Base-by-base conservation (phyloP, 2,888 invertebrate species). In the Phoenoteleia sp. region DNA sequence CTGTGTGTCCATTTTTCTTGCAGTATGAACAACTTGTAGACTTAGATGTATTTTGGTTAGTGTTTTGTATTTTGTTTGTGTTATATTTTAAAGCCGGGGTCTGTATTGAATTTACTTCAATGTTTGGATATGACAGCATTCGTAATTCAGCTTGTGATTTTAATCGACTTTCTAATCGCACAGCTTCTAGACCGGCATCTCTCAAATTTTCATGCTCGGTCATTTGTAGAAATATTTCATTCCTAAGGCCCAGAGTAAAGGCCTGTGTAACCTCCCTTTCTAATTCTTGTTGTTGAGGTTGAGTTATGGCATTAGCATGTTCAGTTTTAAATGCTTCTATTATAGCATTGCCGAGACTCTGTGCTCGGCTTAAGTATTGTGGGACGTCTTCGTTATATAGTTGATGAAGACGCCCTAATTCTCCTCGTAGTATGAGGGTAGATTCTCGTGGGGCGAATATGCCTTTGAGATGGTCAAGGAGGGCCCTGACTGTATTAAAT, bases 371-470 rank as follows among this genome's bases (percentile, higher is more conserved):
- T 1, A 47, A 7, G n/a, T 66, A 66, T n/a, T 19, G 49, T 4
- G 66, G 66, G 3, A 66, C 49, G 9, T 66, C 33, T 42, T 49
- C 66, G 9, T 66, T 11, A 19, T 66, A 27, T 15, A 4, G 1
- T 33, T 66, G 66, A 21, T 49, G 36, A 1, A 66, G 7, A 11
- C 33, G 19, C 2, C 33, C 66, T 1, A 66, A 13, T 21, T 66
- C 33, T 3, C 62, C 62, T 0, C 42, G n/a, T 5, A 62, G 27
- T 42, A 62, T 2, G 0, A 27, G 9, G 0, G 45, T 27, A 7
- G 62, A 62, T 23, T 66, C 29, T 3, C 66, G 47, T 19, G 47
- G 49, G 13, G 66, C 47, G 15, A 49, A 66, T 5, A 49, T 49
- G 5, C 11, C 13, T 21, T 66, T 66, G 13, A 49, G 25, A 13